Evolutionary conservation across 2,113 vertebrate species (phyloP).

Genomic region (Macquaria australasica): DNA sequence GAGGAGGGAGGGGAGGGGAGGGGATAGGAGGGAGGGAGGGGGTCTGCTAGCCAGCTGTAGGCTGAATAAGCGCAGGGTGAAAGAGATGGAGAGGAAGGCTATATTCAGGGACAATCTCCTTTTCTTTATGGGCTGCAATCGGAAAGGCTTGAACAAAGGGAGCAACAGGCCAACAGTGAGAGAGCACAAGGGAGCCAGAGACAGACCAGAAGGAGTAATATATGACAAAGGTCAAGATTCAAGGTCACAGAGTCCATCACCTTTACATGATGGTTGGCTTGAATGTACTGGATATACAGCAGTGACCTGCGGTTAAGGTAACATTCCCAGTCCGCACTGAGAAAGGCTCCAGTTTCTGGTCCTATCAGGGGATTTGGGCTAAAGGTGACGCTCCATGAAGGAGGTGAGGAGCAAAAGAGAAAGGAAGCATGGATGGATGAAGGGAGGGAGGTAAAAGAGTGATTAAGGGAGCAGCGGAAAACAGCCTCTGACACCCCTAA

Average conservation of each 20-base stretch:
- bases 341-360: constrained; percentile 7
- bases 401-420: constrained; percentile 19
- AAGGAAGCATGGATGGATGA: constrained; percentile 28
- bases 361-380: constrained; percentile 32
- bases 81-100: constrained; percentile 46
- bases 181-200: constrained; percentile 31
- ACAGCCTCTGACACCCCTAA: constrained; percentile 20
- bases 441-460: neutral
- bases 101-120: constrained; percentile 58
- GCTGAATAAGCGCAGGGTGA: constrained; percentile 63
- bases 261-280: constrained; percentile 30
- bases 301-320: constrained; percentile 6
- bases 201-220: constrained; percentile 29
- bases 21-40: neutral
- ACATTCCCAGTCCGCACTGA: constrained; percentile 8
- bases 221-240: constrained; percentile 60
- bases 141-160: constrained; percentile 54
- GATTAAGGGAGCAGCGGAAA: constrained; percentile 32
- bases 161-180: constrained; percentile 4
- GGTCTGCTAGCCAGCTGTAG: constrained; percentile 72
- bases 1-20: constrained; percentile 27
- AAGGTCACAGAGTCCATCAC: constrained; percentile 53
- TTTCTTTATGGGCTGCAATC: constrained; percentile 58
- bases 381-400: constrained; percentile 48
- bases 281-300: constrained; percentile 8